Evolutionary conservation across 2,797 vertebrate species (phyloP).

Genomic region (Pelodytes ibericus): DNA sequence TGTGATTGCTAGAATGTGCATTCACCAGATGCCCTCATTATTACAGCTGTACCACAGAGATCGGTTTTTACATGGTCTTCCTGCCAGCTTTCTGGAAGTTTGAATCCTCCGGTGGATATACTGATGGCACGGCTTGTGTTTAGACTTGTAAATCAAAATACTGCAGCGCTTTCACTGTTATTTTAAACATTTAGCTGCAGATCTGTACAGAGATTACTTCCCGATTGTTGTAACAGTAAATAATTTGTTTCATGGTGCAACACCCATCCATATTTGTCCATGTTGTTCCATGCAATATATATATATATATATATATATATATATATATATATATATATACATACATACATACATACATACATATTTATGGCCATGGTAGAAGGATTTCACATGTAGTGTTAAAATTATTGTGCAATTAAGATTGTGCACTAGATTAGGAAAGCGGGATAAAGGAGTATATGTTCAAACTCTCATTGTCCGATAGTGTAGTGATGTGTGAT

Average conservation of each 20-base stretch:
- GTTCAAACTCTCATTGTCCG: too few relatives aligned
- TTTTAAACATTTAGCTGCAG: constrained; percentile 42
- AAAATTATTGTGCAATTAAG: too few relatives aligned
- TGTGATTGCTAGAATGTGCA: constrained; percentile 53
- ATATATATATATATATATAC: constrained; percentile 3
- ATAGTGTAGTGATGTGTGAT: too few relatives aligned
- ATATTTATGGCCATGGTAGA: too few relatives aligned
- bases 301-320: too few relatives aligned
- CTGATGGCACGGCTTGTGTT: constrained; percentile 48
- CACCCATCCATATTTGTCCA: too few relatives aligned
- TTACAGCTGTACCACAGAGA: constrained; percentile 46
- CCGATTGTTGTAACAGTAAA: constrained; percentile 6
- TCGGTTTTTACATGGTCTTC: constrained; percentile 48
- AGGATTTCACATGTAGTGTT: too few relatives aligned
- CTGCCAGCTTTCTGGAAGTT: constrained; percentile 48
- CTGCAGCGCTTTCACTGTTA: constrained; percentile 35
- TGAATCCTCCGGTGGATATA: constrained; percentile 38
- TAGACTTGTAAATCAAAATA: constrained; percentile 53
- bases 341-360: too few relatives aligned
- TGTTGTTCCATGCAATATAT: too few relatives aligned
- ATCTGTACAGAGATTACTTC: constrained; percentile 12
- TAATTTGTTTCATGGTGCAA: constrained; percentile 22
- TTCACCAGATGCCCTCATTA: constrained; percentile 54
- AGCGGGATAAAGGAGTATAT: too few relatives aligned
- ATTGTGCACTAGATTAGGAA: too few relatives aligned